These are phyloP conservation scores for Drosophila nikananu DNA, from an alignment of 1,140 invertebrate species.

Conservation along the genomic window DNA sequence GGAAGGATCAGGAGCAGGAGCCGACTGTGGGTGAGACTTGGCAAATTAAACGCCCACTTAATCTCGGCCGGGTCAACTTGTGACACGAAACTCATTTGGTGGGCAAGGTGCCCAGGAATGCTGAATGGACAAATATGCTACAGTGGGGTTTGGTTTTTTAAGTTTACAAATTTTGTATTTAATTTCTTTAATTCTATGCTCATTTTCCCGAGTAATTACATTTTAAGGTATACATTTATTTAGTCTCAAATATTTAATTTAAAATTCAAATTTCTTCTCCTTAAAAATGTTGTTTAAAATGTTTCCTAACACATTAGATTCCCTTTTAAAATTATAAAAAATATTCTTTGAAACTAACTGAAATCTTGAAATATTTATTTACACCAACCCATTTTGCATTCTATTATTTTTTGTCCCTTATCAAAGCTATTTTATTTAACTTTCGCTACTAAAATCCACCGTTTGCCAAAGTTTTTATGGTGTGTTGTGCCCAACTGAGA, in stretches of 20 bases:
- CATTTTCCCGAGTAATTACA: not conserved
- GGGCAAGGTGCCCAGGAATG: conserved; percentile 14
- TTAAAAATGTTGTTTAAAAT: too few species aligned
- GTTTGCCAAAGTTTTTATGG: conserved; percentile 2
- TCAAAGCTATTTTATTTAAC: not conserved
- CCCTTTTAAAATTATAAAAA: not conserved
- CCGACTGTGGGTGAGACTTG: conserved; percentile 53
- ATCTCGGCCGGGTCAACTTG: conserved; percentile 79
- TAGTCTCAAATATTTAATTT: not conserved
- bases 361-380: not conserved
- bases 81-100: conserved; percentile 79
- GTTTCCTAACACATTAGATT: too few species aligned
- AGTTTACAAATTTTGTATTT: not conserved
- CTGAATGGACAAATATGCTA: conserved; percentile 31
- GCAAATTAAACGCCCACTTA: conserved; percentile 84
- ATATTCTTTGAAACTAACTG: not conserved
- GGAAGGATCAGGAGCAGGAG: conserved; percentile 1
- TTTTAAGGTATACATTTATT: not conserved
- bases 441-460: not conserved
- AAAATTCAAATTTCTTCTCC: too few species aligned
- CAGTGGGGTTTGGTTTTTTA: not conserved
- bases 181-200: not conserved
- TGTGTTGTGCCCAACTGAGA: not conserved
- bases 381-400: not conserved
- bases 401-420: not conserved